Evolutionary conservation across 2,888 invertebrate species (phyloP), one percentile per base, ranked within the genome.

Genomic region (Xylocampa areola): DNA sequence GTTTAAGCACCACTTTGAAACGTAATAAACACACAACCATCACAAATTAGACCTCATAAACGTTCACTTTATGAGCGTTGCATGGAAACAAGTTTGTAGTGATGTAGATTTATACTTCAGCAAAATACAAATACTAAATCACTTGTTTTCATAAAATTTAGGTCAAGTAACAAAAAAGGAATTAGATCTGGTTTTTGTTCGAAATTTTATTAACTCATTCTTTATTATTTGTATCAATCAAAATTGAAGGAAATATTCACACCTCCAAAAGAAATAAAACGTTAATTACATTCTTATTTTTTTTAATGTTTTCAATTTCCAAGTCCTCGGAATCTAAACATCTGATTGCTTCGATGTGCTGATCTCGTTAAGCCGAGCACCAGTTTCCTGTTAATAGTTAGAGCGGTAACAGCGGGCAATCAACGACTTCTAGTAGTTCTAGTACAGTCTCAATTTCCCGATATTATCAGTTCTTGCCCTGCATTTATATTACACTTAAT

Each of bases 391-490:
- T 32, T 45, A 47, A 49, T 39, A 30, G 41, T 64, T 49, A 53
- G 35, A 49, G 30, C 50, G 48, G 37, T 19, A 44, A 61, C 44
- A 47, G 57, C 43, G 13, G 23, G 66, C 47, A 50, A 69, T 66
- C 73, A 55, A 19, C 49, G 41, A 44, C 30, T 29, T 21, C 36
- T 41, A 53, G 40, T 37, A 44, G 30, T 29, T 21, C 36, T 41
- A 53, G 40, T 37, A 49, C 43, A 44, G 54, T 50, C 51, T 62
- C 59, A 67, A 69, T 72, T 57, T 49, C 41, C 50, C 43, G 53
- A 41, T 39, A 51, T 67, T 63, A 73, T 73, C 67, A 37, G 54
- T 43, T 53, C 65, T 55, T 73, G 53, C 53, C 32, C 39, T 25
- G 35, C 45, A 48, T 50, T 59, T 54, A 39, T 37, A 16, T 19